A percentile compares a stretch with the other conserved stretches of the same genome.
Conservation (phyloP, 2,797 vertebrate species). For the Spatula clypeata region DNA sequence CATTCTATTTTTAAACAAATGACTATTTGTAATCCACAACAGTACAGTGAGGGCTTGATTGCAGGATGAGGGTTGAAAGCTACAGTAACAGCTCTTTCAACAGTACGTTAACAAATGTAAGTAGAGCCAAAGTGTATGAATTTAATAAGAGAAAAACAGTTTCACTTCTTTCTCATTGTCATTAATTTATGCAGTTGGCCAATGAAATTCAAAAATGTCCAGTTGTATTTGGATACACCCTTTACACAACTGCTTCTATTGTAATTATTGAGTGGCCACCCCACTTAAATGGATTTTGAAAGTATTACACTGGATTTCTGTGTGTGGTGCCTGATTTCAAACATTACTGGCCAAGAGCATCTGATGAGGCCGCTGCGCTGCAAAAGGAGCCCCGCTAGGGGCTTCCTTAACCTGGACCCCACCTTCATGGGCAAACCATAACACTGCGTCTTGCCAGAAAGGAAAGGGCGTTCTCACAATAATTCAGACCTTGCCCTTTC, state of each 20-base stretch:
- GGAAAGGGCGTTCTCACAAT: conserved; percentile 68
- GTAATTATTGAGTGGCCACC: not conserved
- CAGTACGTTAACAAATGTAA: conserved; percentile 46
- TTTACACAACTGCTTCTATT: not conserved
- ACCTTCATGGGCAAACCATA: not conserved
- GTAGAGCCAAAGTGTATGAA: conserved; percentile 42
- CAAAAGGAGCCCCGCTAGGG: not conserved
- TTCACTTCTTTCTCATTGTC: not conserved
- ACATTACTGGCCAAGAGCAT: not conserved
- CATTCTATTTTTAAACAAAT: conserved; percentile 63
- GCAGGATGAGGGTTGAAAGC: conserved; percentile 8
- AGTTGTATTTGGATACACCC: not conserved
- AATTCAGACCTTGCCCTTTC: conserved; percentile 49
- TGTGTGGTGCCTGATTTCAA: not conserved
- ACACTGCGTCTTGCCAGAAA: conserved; percentile 40
- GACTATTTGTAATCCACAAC: conserved; percentile 26
- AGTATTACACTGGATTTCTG: not conserved
- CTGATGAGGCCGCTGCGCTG: fast-evolving
- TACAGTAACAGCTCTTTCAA: conserved; percentile 26
- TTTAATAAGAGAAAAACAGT: conserved; percentile 50
- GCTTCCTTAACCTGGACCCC: not conserved
- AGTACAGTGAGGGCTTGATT: conserved; percentile 3
- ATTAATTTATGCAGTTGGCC: conserved; percentile 39
- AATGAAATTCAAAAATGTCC: not conserved
- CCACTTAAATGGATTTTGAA: not conserved